phyloP scores from a whole-genome alignment of 2,797 vertebrate species.

The Alauda arvensis region DNA sequence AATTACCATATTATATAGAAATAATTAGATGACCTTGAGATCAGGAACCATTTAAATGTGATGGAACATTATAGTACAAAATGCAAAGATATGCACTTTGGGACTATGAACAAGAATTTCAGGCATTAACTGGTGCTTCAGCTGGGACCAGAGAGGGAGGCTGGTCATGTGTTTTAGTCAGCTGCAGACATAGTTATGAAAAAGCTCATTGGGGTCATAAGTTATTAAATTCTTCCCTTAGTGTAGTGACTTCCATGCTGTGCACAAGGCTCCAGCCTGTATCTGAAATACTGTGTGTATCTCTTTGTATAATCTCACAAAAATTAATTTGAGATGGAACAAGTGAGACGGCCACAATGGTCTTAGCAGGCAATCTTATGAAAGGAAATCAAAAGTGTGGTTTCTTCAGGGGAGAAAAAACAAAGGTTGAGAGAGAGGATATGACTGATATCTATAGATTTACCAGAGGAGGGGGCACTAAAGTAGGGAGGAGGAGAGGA shows the following conservation, averaged over 20 bases:
- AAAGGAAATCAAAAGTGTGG: not conserved
- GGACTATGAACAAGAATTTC: conserved; percentile 21
- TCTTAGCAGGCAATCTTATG: not conserved
- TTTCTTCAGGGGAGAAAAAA: not conserved
- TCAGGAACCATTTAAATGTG: conserved; percentile 9
- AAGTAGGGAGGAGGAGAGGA: not conserved
- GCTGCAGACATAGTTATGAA: not conserved
- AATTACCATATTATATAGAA: conserved; percentile 24
- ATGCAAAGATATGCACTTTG: conserved; percentile 5
- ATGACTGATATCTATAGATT: not conserved
- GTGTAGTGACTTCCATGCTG: not conserved
- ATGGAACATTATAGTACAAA: conserved; percentile 3
- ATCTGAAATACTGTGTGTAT: not conserved
- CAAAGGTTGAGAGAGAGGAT: not conserved
- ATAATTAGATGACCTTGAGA: conserved; percentile 45
- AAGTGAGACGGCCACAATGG: not conserved
- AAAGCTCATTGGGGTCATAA: not conserved
- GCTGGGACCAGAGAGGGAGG: not conserved
- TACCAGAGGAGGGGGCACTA: not conserved
- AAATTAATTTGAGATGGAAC: not conserved
- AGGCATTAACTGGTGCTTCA: not conserved
- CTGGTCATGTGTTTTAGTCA: not conserved
- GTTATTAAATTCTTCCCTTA: not conserved
- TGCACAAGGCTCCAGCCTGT: not conserved
- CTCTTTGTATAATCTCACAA: not conserved